Base-by-base conservation (phyloP, 2,113 vertebrate species). In the Athene cunicularia region DNA sequence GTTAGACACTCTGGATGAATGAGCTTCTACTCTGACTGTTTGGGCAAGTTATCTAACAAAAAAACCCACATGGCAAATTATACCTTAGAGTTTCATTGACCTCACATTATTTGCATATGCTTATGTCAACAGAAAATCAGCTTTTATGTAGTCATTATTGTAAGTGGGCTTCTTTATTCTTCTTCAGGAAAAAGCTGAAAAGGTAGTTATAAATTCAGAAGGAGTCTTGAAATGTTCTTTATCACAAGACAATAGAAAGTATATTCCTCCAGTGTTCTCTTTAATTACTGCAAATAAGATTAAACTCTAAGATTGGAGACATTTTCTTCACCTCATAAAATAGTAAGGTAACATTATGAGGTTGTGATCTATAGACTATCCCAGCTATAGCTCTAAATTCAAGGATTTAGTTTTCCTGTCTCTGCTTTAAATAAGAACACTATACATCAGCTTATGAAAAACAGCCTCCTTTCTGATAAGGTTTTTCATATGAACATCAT, bases 241-340 rank as follows among this genome's bases (percentile, higher is more conserved):
- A 59, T 73, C 33, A 73, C 15, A 76, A 77, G 74, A 27, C 59
- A 92, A 12, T 14, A 41, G 50, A 70, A 94, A 88, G 28, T 23
- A 8, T 70, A 70, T 62, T 91, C 52, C 80, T 81, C 12, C 13
- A 68, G 3, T 73, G 32, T 53, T 77, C 30, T 80, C 26, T n/a
- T 91, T 94, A 71, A 66, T 83, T 89, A 24, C 5, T 84, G 9
- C 8, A 21, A 87, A 56, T 92, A 84, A 91, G 82, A 80, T 72
- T 41, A 86, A 6, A 60, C 35, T 82, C 9, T 59, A 82, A 90
- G 37, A 63, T 9, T 64, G 58, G 67, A 67, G n/a, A 67, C 6
- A 71, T 41, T 82, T 90, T 86, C 72, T 75, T 83, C 12, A 47
- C 11, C 20, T 83, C 80, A 80, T 91, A 68, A 93, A 94, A 75